Conservation (phyloP, 2,113 vertebrate species). For the Montifringilla adamsi region DNA sequence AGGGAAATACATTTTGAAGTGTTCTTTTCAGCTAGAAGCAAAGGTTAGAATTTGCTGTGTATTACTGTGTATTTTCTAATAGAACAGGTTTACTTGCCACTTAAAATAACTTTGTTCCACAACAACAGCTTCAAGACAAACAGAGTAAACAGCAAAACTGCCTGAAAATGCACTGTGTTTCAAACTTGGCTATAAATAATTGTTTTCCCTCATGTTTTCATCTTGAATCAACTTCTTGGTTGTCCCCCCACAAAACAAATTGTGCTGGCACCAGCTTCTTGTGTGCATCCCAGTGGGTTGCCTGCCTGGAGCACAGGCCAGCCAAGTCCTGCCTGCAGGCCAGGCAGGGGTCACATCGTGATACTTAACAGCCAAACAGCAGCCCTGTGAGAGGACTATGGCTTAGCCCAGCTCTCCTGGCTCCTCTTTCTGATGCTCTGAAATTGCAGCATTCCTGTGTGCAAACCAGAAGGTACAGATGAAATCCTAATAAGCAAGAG, state of each 20-base stretch:
- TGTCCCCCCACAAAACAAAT: neutral
- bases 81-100: neutral
- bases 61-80: neutral
- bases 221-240: neutral
- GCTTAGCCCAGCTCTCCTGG: neutral
- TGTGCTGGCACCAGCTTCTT: neutral
- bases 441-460: neutral
- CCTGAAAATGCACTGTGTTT: neutral
- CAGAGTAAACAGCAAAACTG: neutral
- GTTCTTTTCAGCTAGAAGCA: neutral
- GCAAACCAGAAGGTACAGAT: neutral
- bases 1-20: constrained; percentile 5
- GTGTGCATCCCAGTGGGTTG: neutral
- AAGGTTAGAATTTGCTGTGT: neutral
- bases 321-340: neutral
- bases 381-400: accelerated
- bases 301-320: neutral
- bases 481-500: neutral
- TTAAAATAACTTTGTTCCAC: neutral
- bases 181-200: neutral
- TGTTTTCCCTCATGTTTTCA: neutral
- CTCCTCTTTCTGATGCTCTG: neutral
- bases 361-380: neutral
- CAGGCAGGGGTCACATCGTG: accelerated
- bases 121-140: neutral